A percentile compares a stretch with the other conserved stretches of the same genome.
These are phyloP conservation scores for Galerucella nymphaeae DNA, from an alignment of 2,888 invertebrate species.

Conservation along the genomic window DNA sequence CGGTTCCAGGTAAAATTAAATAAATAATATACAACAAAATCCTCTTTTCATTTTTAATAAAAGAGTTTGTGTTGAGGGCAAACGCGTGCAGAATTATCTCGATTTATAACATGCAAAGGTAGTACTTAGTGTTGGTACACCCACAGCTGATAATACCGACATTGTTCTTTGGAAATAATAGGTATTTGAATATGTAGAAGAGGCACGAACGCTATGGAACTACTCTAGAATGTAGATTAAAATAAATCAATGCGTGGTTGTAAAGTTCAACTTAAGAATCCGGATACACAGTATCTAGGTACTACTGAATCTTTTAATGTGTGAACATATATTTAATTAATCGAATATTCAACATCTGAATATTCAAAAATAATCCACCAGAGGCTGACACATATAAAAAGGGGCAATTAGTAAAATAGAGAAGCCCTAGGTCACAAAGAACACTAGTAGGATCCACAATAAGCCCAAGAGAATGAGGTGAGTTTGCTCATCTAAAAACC, in stretches of 20 bases:
- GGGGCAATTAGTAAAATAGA: too few species aligned
- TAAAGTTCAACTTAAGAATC: slow-evolving; percentile 14
- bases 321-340: not conserved
- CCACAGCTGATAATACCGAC: slow-evolving; percentile 39
- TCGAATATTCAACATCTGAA: too few species aligned
- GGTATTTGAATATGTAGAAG: slow-evolving; percentile 36
- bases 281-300: slow-evolving; percentile 1
- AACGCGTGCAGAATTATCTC: slow-evolving; percentile 54
- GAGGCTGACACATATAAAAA: too few species aligned
- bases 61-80: slow-evolving; percentile 33
- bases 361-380: too few species aligned
- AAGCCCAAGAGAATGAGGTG: too few species aligned
- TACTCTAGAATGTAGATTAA: slow-evolving; percentile 30
- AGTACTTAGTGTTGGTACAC: slow-evolving; percentile 39
- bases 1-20: slow-evolving; percentile 1
- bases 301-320: not conserved
- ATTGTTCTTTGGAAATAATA: slow-evolving; percentile 37
- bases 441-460: too few species aligned
- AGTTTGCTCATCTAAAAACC: too few species aligned
- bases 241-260: slow-evolving; percentile 29
- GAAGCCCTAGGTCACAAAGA: too few species aligned
- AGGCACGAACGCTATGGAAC: slow-evolving; percentile 23
- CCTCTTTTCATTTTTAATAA: not conserved
- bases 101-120: slow-evolving; percentile 54
- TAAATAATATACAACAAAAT: not conserved